These are phyloP conservation scores for Chionodraco myersi DNA, from an alignment of 2,113 vertebrate genomes.

Conservation along the genomic window DNA sequence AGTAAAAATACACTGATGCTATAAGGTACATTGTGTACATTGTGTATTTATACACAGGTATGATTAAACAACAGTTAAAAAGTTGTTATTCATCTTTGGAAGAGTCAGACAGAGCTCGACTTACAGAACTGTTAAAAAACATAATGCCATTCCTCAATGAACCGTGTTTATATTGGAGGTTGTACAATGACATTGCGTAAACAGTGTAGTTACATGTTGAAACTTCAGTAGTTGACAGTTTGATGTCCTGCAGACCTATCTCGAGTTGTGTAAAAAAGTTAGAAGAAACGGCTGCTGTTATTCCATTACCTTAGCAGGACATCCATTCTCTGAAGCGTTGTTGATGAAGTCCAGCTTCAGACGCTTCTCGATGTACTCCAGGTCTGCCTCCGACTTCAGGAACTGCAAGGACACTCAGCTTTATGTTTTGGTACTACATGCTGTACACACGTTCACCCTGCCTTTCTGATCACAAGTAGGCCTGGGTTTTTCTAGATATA, in stretches of 20 bases:
- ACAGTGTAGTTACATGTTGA: too few species aligned
- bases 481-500: background rate
- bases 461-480: background rate
- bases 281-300: background rate
- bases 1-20: too few species aligned
- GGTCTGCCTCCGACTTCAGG: conserved; percentile 93
- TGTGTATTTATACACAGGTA: too few species aligned
- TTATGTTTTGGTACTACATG: conserved; percentile 13
- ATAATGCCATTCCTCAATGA: too few species aligned
- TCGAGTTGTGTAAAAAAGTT: background rate
- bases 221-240: too few species aligned
- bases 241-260: background rate
- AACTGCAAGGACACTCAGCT: conserved; percentile 85
- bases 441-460: background rate
- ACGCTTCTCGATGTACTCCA: conserved; percentile 92
- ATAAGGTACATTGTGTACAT: too few species aligned
- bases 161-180: too few species aligned
- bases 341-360: conserved; percentile 91
- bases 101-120: too few species aligned
- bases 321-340: conserved; percentile 77
- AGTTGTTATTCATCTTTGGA: too few species aligned
- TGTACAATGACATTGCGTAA: too few species aligned
- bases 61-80: too few species aligned
- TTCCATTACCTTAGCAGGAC: conserved; percentile 81
- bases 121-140: too few species aligned